Conservation (phyloP, 2,888 invertebrate species). For the Dexiosoma caninum region DNA sequence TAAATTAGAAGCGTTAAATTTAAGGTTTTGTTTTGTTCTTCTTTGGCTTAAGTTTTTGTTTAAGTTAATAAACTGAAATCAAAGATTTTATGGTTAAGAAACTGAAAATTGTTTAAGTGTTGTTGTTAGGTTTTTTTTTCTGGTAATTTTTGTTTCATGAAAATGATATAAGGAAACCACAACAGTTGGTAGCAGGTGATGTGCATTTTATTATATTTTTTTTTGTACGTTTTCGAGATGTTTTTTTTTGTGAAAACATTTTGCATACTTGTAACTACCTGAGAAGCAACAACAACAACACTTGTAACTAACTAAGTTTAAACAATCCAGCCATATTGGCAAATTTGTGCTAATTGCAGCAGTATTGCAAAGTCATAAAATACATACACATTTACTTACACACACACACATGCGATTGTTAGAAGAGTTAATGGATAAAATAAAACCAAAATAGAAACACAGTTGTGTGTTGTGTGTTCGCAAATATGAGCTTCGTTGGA, state of each 20-base stretch:
- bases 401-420: background rate
- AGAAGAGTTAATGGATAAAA: slow-evolving; percentile 25
- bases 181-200: slow-evolving; percentile 58
- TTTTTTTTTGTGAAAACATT: slow-evolving; percentile 3
- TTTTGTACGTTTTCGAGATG: background rate
- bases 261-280: background rate
- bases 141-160: background rate
- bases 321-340: slow-evolving; percentile 58
- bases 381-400: slow-evolving; percentile 17
- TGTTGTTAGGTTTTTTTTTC: background rate
- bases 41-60: background rate
- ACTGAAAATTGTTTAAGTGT: slow-evolving; percentile 36
- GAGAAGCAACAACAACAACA: slow-evolving; percentile 12
- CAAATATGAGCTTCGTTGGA: slow-evolving; percentile 34
- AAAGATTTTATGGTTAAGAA: slow-evolving; percentile 56
- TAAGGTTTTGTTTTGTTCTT: slow-evolving; percentile 8
- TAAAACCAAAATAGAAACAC: background rate
- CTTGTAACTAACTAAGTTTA: slow-evolving; percentile 56
- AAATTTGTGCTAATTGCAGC: slow-evolving; percentile 63
- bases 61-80: slow-evolving; percentile 55
- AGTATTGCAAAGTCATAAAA: slow-evolving; percentile 62
- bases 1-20: slow-evolving; percentile 58
- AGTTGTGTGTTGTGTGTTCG: slow-evolving; percentile 3
- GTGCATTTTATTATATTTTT: slow-evolving; percentile 27
- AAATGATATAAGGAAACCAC: slow-evolving; percentile 47